Evolutionary conservation across 2,113 vertebrate species (phyloP).

Genomic region (Gobius niger): DNA sequence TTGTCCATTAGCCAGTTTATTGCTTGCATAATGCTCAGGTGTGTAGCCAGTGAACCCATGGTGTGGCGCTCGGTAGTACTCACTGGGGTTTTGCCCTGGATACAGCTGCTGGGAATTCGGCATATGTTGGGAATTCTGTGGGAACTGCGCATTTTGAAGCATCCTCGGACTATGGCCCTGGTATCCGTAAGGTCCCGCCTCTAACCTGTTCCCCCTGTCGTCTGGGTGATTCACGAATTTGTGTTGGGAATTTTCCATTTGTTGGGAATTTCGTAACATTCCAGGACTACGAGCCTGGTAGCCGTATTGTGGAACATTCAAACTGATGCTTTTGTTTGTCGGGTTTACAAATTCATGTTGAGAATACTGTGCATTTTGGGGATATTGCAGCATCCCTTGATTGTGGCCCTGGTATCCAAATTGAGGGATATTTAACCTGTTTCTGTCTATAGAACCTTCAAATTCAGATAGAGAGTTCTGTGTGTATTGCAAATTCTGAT

Average conservation of each 20-base stretch:
- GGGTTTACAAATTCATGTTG: conserved; percentile 17
- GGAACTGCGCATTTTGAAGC: not conserved
- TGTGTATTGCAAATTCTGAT: conserved; percentile 33
- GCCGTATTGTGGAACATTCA: conserved; percentile 4
- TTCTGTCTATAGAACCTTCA: not conserved
- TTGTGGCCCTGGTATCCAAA: not conserved
- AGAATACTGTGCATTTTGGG: conserved; percentile 21
- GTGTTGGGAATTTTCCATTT: not conserved
- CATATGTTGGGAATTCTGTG: not conserved
- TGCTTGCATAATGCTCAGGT: conserved; percentile 40
- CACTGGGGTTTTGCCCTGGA: conserved; percentile 44
- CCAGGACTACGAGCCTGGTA: not conserved
- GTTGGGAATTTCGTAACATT: not conserved
- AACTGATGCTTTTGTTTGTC: not conserved
- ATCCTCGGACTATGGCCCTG: not conserved
- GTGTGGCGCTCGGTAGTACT: conserved; percentile 58
- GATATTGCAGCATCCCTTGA: not conserved
- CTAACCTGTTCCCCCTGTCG: not conserved
- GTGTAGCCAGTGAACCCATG: conserved; percentile 46
- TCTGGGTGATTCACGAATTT: not conserved
- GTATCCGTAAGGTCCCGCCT: not conserved
- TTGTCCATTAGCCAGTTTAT: conserved; percentile 61
- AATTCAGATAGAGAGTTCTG: conserved; percentile 28
- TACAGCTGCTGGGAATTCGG: conserved; percentile 18
- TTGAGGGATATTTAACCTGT: not conserved